phyloP scores from a whole-genome alignment of 2,113 vertebrate genomes.

The Pogonocichla stellata region DNA sequence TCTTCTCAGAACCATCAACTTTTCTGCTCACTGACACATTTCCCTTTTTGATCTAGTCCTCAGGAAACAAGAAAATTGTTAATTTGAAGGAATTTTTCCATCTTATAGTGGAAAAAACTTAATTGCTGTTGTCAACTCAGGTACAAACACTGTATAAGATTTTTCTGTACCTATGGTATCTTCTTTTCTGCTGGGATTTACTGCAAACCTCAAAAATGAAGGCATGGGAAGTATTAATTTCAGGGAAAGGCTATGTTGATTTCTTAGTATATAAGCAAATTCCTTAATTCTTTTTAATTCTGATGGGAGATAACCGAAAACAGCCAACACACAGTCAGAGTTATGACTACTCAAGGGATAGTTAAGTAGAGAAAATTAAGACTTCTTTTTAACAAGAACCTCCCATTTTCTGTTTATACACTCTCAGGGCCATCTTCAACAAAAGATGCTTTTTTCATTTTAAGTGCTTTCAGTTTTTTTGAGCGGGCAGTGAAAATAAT shows the following conservation, averaged over 20 bases:
- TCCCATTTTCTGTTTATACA: not conserved
- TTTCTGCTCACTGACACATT: not conserved
- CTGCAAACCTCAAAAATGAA: not conserved
- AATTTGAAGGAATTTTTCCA: not conserved
- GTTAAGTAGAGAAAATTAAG: not conserved
- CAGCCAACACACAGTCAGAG: not conserved
- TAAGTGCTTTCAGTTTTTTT: not conserved
- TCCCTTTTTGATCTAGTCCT: not conserved
- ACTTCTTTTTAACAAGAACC: not conserved
- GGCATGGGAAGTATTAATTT: not conserved
- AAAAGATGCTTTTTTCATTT: not conserved
- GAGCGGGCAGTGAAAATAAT: not conserved
- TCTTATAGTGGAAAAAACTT: not conserved
- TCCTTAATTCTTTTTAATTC: not conserved
- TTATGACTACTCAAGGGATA: not conserved
- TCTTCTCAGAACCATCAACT: not conserved
- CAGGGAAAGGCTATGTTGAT: not conserved
- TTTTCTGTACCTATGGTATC: not conserved
- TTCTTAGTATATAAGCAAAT: not conserved
- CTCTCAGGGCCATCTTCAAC: not conserved
- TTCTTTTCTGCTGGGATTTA: not conserved
- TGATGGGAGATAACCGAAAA: not conserved
- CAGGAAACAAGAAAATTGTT: not conserved
- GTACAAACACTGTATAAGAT: not conserved
- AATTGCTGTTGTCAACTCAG: not conserved